Evolutionary conservation across 2,888 invertebrate genomes (phyloP), one percentile per base, ranked within the genome.

Genomic region (Leptinotarsa tumamoca): DNA sequence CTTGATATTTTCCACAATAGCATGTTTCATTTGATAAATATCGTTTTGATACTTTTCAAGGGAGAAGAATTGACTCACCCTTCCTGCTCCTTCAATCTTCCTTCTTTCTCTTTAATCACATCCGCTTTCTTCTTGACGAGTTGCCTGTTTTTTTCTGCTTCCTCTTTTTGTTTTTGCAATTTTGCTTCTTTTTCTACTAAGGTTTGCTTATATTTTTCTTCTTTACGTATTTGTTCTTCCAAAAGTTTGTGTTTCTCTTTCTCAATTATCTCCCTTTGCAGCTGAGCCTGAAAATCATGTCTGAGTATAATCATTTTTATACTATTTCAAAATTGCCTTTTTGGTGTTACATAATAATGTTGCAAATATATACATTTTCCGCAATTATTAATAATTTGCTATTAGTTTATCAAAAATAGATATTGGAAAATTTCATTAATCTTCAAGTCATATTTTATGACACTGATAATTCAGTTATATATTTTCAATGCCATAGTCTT

Each of bases 101-200:
- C 87, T 85, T 89, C 76, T 18, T 78, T 80, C 33, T 82, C 81
- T 78, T 90, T 90, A 54, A 88, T 88, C 15, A 89, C 88, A 87
- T 89, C 89, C 14, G 89, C 89, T 87, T 89, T 90, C 74, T 88
- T 85, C 14, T 88, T 89, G 0, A 87, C 90, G 74, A 90, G 88
- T 71, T 88, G 87, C 73, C 89, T 88, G 87, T 88, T 81, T 89
- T 89, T 7, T 87, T 89, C 82, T 3, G 63, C 58, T 70, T 91
- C 90, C 70, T 90, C 89, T 2, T 87, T 78, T 79, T 89, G 89
- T 71, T 89, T 89, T 1, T 85, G 74, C 77, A 89, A 88, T 63
- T 89, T 89, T 79, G 91, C 91, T 0, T 86, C 85, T 51, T 84
- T 84, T 71, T 86, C 86, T 1, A 81, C 83, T 4, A 85, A 69